A percentile compares a stretch with the other conserved stretches of the same genome.
These are phyloP conservation scores for Podiceps cristatus DNA, from an alignment of 2,113 vertebrate genomes.

Conservation along the genomic window DNA sequence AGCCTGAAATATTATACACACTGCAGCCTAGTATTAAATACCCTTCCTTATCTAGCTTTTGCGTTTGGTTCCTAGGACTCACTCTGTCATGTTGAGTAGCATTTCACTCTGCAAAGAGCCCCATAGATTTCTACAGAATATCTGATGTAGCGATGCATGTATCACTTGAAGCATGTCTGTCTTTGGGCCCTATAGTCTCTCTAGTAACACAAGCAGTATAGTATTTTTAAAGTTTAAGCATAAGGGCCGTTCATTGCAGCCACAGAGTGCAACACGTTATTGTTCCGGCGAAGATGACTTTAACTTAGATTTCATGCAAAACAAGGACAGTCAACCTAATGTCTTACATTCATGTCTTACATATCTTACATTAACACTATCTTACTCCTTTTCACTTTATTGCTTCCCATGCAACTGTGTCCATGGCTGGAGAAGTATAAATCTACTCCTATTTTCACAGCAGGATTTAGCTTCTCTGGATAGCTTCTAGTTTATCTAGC, in stretches of 20 bases:
- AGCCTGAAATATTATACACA: neutral
- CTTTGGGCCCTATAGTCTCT: neutral
- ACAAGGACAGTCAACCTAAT: neutral
- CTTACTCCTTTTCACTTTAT: neutral
- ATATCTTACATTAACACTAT: neutral
- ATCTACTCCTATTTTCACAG: neutral
- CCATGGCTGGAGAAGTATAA: neutral
- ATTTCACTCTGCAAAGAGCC: neutral
- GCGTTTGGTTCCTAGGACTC: neutral
- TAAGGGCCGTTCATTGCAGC: neutral
- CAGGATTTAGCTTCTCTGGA: neutral
- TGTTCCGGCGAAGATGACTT: neutral
- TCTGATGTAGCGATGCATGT: neutral
- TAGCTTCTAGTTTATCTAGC: too few relatives aligned
- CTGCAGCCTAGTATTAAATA: neutral
- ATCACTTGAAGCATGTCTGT: neutral
- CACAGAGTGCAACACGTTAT: neutral
- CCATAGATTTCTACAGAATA: neutral
- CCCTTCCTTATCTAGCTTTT: neutral
- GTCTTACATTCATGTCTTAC: neutral
- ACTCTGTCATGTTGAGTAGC: neutral
- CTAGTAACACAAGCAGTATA: neutral
- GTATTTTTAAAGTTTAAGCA: neutral
- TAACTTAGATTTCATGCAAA: neutral
- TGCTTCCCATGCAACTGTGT: neutral